A percentile compares a stretch with the other conserved stretches of the same genome.
Conservation (phyloP, 2,113 vertebrate species). For the Onychostruthus taczanowskii region DNA sequence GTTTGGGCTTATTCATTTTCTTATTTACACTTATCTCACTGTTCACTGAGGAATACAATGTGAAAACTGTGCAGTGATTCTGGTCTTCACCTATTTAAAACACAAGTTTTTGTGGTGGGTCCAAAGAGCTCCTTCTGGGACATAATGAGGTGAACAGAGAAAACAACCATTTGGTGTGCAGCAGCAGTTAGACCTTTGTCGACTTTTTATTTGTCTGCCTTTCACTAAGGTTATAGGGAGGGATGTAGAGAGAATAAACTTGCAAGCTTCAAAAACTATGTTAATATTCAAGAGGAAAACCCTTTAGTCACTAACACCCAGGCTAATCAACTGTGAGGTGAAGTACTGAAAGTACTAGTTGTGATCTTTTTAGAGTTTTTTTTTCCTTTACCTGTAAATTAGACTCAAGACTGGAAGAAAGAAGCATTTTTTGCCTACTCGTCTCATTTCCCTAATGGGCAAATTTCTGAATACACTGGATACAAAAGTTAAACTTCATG, state of each 20-base stretch:
- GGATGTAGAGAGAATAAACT: background rate
- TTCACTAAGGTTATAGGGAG: background rate
- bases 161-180: background rate
- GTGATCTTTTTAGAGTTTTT: fast-evolving
- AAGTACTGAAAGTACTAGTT: background rate
- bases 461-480: background rate
- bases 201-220: background rate
- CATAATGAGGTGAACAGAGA: background rate
- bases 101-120: fast-evolving
- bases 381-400: background rate
- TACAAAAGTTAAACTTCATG: background rate
- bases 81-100: background rate
- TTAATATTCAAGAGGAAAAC: background rate
- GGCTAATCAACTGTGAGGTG: background rate
- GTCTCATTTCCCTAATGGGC: background rate
- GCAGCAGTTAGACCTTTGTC: background rate
- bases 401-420: background rate
- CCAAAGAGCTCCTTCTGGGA: background rate
- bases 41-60: background rate
- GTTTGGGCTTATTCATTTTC: background rate
- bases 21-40: background rate
- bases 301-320: background rate
- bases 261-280: background rate
- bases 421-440: background rate
- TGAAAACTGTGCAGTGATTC: background rate